These are phyloP conservation scores for Podabrus alpinus DNA, from an alignment of 2,888 invertebrate genomes.

Conservation along the genomic window DNA sequence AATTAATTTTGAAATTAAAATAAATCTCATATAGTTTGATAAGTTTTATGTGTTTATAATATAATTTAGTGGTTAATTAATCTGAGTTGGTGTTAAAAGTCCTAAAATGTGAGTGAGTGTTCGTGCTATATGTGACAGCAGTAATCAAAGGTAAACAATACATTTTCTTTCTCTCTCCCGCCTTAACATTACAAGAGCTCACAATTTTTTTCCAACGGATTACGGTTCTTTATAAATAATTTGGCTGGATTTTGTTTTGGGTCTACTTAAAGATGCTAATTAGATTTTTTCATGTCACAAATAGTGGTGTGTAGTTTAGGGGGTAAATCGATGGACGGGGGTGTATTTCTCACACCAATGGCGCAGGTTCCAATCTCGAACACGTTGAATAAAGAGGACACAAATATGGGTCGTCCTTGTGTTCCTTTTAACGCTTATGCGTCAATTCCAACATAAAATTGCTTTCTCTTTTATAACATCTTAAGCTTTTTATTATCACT, in stretches of 20 bases:
- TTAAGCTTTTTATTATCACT: conserved; percentile 5
- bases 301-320: conserved; percentile 33
- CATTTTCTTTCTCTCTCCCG: conserved; percentile 44
- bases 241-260: neutral
- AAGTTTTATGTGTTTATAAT: conserved; percentile 20
- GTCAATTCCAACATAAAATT: conserved; percentile 19
- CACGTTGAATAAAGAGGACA: conserved; percentile 40
- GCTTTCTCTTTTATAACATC: conserved; percentile 15
- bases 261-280: conserved; percentile 3
- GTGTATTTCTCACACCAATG: conserved; percentile 41
- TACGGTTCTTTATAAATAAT: neutral
- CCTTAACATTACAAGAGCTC: conserved; percentile 13
- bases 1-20: conserved; percentile 33
- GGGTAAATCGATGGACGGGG: conserved; percentile 46
- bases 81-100: conserved; percentile 17
- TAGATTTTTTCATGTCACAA: conserved; percentile 21
- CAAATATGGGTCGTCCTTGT: conserved; percentile 29
- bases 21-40: conserved; percentile 14
- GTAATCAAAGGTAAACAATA: conserved; percentile 55
- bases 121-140: conserved; percentile 43
- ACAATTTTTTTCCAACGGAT: neutral
- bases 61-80: conserved; percentile 22
- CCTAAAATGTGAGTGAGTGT: conserved; percentile 20
- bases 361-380: conserved; percentile 48
- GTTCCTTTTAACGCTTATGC: conserved; percentile 19